Conservation (phyloP, 2,797 vertebrate genomes). For the Xerus rutilus region DNA sequence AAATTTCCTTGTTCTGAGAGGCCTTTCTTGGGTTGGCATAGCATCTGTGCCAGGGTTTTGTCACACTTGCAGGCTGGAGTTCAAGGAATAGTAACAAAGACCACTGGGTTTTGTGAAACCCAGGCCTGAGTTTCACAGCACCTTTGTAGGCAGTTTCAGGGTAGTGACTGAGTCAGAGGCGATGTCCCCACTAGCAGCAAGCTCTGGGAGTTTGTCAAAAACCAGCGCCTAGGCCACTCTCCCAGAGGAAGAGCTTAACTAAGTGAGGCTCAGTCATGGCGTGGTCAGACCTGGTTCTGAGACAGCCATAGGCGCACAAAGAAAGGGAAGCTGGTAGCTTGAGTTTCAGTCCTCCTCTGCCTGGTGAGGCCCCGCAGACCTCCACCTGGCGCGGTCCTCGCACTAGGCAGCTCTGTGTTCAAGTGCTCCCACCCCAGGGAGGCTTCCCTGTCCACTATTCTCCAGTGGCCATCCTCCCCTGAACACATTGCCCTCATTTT, state of each 20-base stretch:
- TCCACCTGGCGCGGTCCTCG: not conserved
- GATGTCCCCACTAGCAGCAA: not conserved
- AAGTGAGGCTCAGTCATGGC: not conserved
- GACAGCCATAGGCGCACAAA: not conserved
- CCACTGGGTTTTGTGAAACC: too few relatives aligned
- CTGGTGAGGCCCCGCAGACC: not conserved
- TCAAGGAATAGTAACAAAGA: too few relatives aligned
- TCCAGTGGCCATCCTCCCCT: not conserved
- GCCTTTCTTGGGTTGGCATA: conserved; percentile 1
- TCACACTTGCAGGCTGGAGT: not conserved
- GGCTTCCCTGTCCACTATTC: not conserved
- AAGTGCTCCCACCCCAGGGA: not conserved
- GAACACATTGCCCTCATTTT: not conserved
- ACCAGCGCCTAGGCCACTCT: not conserved
- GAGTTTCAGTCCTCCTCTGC: not conserved
- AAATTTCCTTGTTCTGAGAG: conserved; percentile 10
- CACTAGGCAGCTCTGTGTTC: not conserved
- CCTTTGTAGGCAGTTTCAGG: not conserved
- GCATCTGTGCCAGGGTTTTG: conserved; percentile 9
- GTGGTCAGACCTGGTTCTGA: not conserved
- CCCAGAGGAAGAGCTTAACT: not conserved
- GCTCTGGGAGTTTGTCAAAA: not conserved
- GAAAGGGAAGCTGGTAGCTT: not conserved
- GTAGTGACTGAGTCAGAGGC: not conserved
- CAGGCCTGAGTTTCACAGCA: not conserved